phyloP scores from a whole-genome alignment of 2,888 invertebrate species.

The Pardosa pseudoannulata region DNA sequence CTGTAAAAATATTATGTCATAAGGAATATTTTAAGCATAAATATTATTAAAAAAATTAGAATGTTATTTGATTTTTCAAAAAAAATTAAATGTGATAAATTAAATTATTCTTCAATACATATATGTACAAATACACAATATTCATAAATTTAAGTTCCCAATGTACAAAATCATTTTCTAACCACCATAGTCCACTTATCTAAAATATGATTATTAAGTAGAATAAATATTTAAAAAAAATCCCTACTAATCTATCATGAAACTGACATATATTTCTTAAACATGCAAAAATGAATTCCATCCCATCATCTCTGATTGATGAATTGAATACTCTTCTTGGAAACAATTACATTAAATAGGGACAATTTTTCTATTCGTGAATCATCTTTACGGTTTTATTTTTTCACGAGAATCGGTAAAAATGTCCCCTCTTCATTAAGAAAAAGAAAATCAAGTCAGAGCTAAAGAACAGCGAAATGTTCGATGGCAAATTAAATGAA shows the following conservation, averaged over 20 bases:
- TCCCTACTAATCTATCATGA: not conserved
- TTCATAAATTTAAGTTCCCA: too few relatives aligned
- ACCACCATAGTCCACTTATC: too few relatives aligned
- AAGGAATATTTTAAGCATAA: too few relatives aligned
- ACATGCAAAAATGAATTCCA: not conserved
- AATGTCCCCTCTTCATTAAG: constrained; percentile 4
- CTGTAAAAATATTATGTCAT: too few relatives aligned
- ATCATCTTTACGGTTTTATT: not conserved
- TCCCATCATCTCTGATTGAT: not conserved
- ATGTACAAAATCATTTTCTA: too few relatives aligned
- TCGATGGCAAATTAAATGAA: constrained; percentile 54
- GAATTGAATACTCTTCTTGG: not conserved
- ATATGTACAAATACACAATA: too few relatives aligned
- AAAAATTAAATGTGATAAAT: too few relatives aligned
- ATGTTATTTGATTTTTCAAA: too few relatives aligned
- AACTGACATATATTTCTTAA: not conserved
- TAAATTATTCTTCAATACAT: too few relatives aligned
- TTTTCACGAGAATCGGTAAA: not conserved
- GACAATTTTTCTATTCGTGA: not conserved
- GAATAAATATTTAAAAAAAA: too few relatives aligned
- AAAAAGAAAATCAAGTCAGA: constrained; percentile 34
- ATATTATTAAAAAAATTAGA: too few relatives aligned
- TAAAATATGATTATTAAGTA: too few relatives aligned
- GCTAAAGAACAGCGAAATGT: constrained; percentile 35
- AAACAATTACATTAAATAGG: constrained; percentile 12